Conservation (phyloP, 2,113 vertebrate genomes). For the Chaenocephalus aceratus region DNA sequence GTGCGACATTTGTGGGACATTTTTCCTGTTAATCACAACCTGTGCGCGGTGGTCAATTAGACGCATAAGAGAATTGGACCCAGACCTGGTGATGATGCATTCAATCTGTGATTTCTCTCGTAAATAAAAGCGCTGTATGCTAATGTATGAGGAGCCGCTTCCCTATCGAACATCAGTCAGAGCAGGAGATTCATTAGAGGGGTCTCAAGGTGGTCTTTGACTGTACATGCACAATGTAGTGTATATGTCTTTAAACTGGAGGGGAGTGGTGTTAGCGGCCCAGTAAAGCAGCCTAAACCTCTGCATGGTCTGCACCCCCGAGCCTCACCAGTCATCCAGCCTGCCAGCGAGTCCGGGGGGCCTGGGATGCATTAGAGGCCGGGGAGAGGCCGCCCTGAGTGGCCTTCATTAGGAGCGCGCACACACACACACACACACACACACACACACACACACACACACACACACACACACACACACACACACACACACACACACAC, state of each 20-base stretch:
- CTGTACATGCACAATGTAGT: not conserved
- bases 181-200: slow-evolving; percentile 21
- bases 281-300: slow-evolving; percentile 14
- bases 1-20: no score
- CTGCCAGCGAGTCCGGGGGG: slow-evolving; percentile 53
- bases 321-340: slow-evolving; percentile 43
- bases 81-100: not conserved
- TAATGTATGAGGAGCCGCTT: not conserved
- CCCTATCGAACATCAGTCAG: not conserved
- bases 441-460: slow-evolving; percentile 32
- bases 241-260: not conserved
- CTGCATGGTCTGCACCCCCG: slow-evolving; percentile 5
- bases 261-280: not conserved
- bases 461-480: no score
- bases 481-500: slow-evolving; percentile 9
- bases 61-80: not conserved
- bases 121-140: not conserved
- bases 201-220: slow-evolving; percentile 25
- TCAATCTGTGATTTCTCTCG: not conserved
- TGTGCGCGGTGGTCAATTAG: not conserved
- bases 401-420: slow-evolving; percentile 70
- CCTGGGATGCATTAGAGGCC: slow-evolving; percentile 80
- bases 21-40: no score
- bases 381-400: slow-evolving; percentile 68
- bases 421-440: slow-evolving; percentile 27